Evolutionary conservation across 1,140 invertebrate species (phyloP), one percentile per base, ranked within the genome.

Genomic region (Daktulosphaira vitifoliae): DNA sequence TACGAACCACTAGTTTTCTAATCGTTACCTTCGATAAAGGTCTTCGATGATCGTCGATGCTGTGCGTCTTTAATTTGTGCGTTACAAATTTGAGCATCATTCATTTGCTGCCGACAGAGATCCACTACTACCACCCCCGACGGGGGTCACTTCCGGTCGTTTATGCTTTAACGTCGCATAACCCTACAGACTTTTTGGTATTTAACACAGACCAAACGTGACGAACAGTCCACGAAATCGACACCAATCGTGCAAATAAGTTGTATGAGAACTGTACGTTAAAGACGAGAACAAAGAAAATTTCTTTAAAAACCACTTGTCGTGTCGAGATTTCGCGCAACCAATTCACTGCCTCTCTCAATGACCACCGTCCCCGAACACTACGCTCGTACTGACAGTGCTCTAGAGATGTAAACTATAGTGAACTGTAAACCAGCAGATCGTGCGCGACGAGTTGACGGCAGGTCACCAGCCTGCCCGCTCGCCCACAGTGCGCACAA

Each of bases 71-170:
- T 1, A 62, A 25, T 62, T 62, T 62, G 42, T 62, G 56, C 16
- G 56, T 62, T 23, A 62, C 56, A 29, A 62, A 62, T 48, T 62
- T 62, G 42, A 62, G 56, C 56, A 62, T 62, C 56, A 62, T 62
- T 62, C 56, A 25, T 25, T 13, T 2, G n/a, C 56, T 3, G 54
- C 29, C 42, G 16, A 48, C 25, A 8, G 9, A 3, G n/a, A 44
- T 3, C n/a, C 39, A 44, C 9, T 15, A 44, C 39, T 4, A 11
- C 3, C 39, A 7, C 11, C n/a, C 9, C 5, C 33, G 33, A 37
- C 13, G 11, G 4, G 39, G 39, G 39, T 16, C 39, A 29, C 1
- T 46, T 29, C 39, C 42, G 39, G 25, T 16, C 39, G 39, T n/a
- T 3, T 4, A 44, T n/a, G 39, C 9, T 33, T 33, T 11, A 33